These are phyloP conservation scores for Lasioglossum oenotherae DNA, from an alignment of 2,888 invertebrate genomes.

Conservation along the genomic window DNA sequence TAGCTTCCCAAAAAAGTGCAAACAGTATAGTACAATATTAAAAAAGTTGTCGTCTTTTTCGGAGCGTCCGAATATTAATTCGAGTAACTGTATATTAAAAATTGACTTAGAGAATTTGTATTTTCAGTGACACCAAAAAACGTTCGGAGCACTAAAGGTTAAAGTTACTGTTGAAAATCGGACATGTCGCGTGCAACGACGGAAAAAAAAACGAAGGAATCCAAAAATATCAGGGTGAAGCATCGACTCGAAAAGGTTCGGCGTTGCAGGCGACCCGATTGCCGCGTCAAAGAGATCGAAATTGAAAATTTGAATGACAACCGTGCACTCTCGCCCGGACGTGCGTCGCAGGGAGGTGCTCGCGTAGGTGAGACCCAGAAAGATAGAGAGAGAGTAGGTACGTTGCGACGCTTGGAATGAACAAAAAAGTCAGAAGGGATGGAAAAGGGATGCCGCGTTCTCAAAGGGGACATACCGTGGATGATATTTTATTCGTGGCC, in stretches of 20 bases:
- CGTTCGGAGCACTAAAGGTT: no score
- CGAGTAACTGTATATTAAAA: no score
- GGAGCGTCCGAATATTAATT: no score
- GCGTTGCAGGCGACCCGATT: constrained; percentile 29
- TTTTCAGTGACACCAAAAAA: no score
- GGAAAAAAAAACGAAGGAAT: not conserved
- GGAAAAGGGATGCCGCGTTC: constrained; percentile 69
- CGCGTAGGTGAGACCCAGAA: constrained; percentile 44
- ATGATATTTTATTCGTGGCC: constrained; percentile 80
- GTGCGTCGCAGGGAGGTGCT: constrained; percentile 40
- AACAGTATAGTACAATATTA: no score
- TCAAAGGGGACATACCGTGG: constrained; percentile 79
- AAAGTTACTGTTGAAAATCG: no score
- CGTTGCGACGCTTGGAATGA: constrained; percentile 46
- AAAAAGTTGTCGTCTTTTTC: no score
- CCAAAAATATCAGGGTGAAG: not conserved
- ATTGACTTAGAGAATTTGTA: no score
- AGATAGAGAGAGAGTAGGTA: constrained; percentile 30
- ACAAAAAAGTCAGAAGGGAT: constrained; percentile 50
- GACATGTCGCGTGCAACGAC: no score
- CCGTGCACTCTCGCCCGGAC: constrained; percentile 59
- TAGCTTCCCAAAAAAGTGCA: no score
- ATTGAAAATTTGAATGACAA: constrained; percentile 67
- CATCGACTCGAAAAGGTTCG: constrained; percentile 17
- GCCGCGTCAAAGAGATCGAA: constrained; percentile 60